A percentile compares a stretch with the other conserved stretches of the same genome.
phyloP scores from a whole-genome alignment of 2,888 invertebrate genomes.

The Fabriciana adippe region DNA sequence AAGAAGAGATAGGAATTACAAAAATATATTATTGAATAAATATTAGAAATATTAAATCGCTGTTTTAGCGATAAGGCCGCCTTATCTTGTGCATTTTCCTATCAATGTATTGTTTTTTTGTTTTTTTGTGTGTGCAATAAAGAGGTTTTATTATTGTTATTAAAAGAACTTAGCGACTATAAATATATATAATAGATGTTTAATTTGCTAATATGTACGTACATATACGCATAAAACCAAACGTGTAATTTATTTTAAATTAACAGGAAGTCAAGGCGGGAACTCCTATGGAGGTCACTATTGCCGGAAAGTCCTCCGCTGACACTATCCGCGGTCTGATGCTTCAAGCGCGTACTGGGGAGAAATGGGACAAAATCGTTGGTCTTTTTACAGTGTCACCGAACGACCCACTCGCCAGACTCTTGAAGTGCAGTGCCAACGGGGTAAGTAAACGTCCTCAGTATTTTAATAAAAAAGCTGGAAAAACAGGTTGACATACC shows the following conservation, averaged over 20 bases:
- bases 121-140: too few species aligned
- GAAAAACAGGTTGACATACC: not conserved
- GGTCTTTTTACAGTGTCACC: conserved; percentile 83
- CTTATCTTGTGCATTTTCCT: too few species aligned
- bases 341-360: conserved; percentile 84
- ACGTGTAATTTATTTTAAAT: not conserved
- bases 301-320: conserved; percentile 69
- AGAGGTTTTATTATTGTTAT: too few species aligned
- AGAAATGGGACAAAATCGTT: conserved; percentile 82
- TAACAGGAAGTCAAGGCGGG: conserved; percentile 66
- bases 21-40: too few species aligned
- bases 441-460: conserved; percentile 68
- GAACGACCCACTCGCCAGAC: conserved; percentile 74
- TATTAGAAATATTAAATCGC: too few species aligned
- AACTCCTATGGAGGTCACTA: conserved; percentile 74
- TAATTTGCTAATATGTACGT: too few species aligned
- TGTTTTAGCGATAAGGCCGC: too few species aligned
- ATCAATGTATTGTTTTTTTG: too few species aligned
- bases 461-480: not conserved
- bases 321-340: conserved; percentile 85
- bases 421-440: conserved; percentile 78
- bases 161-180: too few species aligned
- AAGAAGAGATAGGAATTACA: too few species aligned
- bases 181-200: too few species aligned
- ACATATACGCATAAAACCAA: not conserved